A percentile compares a stretch with the other conserved stretches of the same genome.
phyloP scores from a whole-genome alignment of 1,140 invertebrate genomes.

The Anadara kagoshimensis region DNA sequence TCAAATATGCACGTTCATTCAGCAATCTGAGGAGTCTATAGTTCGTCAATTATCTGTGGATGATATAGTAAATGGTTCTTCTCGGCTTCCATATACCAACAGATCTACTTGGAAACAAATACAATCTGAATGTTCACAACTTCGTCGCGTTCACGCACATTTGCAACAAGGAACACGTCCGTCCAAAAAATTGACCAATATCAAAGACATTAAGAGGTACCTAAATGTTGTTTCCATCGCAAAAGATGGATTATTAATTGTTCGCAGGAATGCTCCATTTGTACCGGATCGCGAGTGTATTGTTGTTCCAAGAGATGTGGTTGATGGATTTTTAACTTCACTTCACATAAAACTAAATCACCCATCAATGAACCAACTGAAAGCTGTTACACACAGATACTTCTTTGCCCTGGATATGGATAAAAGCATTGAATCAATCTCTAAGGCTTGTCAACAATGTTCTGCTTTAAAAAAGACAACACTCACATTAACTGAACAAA shows the following conservation, averaged over 20 bases:
- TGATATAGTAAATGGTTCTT: background rate
- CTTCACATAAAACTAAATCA: slow-evolving; percentile 43
- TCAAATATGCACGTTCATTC: slow-evolving; percentile 4
- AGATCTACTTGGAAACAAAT: slow-evolving; percentile 14
- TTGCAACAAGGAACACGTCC: slow-evolving; percentile 17
- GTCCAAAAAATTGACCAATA: slow-evolving; percentile 22
- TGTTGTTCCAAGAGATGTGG: slow-evolving; percentile 34
- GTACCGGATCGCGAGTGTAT: slow-evolving; percentile 31
- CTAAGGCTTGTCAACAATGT: slow-evolving; percentile 38
- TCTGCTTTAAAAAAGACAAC: slow-evolving; percentile 26
- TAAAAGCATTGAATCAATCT: slow-evolving; percentile 24
- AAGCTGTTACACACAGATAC: slow-evolving; percentile 22
- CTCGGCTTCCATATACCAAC: slow-evolving; percentile 4
- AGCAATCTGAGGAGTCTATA: background rate
- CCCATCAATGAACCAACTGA: slow-evolving; percentile 32
- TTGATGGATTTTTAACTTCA: slow-evolving; percentile 37
- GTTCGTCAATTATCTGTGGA: slow-evolving; percentile 6
- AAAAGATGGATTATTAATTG: slow-evolving; percentile 35
- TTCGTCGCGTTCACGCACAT: slow-evolving; percentile 5
- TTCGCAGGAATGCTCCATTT: slow-evolving; percentile 16
- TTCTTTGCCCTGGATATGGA: slow-evolving; percentile 48
- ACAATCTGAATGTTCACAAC: slow-evolving; percentile 11
- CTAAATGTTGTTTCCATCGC: slow-evolving; percentile 21
- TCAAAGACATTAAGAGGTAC: slow-evolving; percentile 40
- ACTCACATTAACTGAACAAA: slow-evolving; percentile 27